phyloP scores from a whole-genome alignment of 2,113 vertebrate genomes.

The Pelobates fuscus region DNA sequence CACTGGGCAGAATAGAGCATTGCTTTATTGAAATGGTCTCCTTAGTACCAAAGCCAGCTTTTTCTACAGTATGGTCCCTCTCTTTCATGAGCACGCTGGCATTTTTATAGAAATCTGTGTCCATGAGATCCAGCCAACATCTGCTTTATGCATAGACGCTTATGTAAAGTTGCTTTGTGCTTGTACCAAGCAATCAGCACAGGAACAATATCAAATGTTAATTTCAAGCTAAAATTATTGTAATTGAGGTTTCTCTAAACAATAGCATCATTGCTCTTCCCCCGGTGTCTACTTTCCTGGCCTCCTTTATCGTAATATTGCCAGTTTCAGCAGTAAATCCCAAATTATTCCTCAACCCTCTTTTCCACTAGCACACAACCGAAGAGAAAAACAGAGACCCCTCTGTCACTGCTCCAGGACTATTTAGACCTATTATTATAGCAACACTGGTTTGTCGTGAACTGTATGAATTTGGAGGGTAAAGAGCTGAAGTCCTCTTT shows the following conservation, averaged over 20 bases:
- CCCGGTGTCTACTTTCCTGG: background rate
- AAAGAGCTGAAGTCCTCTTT: background rate
- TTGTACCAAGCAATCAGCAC: conserved; percentile 40
- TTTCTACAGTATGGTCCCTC: conserved; percentile 22
- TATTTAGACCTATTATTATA: conserved; percentile 12
- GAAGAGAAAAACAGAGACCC: background rate
- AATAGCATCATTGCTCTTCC: conserved; percentile 36
- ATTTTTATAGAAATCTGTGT: conserved; percentile 34
- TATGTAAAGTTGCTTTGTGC: conserved; percentile 46
- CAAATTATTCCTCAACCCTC: background rate
- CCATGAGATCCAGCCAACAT: conserved; percentile 33
- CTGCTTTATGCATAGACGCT: conserved; percentile 44
- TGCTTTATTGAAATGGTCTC: conserved; percentile 34
- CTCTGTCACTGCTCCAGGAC: background rate
- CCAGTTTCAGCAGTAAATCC: background rate
- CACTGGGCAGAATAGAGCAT: conserved; percentile 24
- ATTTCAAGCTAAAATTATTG: conserved; percentile 34
- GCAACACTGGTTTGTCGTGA: background rate
- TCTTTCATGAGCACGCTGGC: conserved; percentile 36
- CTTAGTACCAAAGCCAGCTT: conserved; percentile 33
- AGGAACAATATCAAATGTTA: conserved; percentile 46
- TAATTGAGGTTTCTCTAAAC: conserved; percentile 48
- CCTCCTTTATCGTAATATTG: background rate
- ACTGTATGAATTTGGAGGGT: background rate
- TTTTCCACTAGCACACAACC: background rate